phyloP scores from a whole-genome alignment of 2,113 vertebrate genomes.

The Dicentrarchus labrax region DNA sequence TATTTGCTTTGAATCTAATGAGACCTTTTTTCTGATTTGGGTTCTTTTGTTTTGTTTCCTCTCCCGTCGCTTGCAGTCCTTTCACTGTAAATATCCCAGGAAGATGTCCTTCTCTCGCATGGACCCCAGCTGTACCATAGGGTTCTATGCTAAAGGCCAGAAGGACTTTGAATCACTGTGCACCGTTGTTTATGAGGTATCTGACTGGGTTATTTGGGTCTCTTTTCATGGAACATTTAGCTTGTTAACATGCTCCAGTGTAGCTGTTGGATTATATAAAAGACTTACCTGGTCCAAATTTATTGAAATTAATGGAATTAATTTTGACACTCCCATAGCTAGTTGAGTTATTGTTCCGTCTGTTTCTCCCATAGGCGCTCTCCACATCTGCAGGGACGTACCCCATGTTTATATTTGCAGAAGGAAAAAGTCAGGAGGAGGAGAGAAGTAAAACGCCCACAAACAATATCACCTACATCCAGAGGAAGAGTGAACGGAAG shows the following conservation, averaged over 20 bases:
- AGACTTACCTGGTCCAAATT: too few relatives aligned
- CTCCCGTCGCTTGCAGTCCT: constrained; percentile 82
- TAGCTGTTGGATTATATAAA: too few relatives aligned
- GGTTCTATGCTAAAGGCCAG: constrained; percentile 88
- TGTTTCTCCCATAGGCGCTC: constrained; percentile 81
- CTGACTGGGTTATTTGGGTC: constrained; percentile 4
- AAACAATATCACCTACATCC: constrained; percentile 67
- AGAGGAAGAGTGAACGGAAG: constrained; percentile 60
- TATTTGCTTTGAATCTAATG: not conserved
- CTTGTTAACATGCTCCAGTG: not conserved
- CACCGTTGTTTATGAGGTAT: constrained; percentile 83
- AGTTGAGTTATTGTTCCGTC: not conserved
- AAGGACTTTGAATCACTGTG: constrained; percentile 87
- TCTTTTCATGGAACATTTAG: not conserved
- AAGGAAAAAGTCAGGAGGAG: constrained; percentile 84
- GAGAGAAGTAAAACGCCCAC: constrained; percentile 55
- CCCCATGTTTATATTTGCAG: constrained; percentile 90
- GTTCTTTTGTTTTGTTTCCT: not conserved
- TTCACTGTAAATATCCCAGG: constrained; percentile 90
- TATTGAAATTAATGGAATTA: too few relatives aligned
- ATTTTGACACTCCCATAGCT: too few relatives aligned
- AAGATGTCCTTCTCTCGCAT: constrained; percentile 91
- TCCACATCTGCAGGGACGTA: constrained; percentile 85
- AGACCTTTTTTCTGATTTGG: not conserved
- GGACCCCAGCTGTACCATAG: constrained; percentile 94